Base-by-base conservation (phyloP, 2,797 vertebrate species). In the Lates japonicus region DNA sequence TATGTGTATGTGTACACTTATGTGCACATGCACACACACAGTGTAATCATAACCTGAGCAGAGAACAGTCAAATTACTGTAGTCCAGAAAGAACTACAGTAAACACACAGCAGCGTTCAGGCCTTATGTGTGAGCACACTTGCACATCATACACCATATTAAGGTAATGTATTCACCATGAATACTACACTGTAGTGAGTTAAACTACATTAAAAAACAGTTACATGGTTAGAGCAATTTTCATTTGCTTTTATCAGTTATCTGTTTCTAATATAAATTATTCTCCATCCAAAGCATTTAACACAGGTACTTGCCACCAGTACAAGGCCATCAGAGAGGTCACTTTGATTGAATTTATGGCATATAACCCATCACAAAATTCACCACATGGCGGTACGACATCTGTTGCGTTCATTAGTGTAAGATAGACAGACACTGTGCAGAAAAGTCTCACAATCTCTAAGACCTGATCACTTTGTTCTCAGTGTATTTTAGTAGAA, bases 71-170 rank as follows among this genome's bases (percentile, higher is more conserved):
- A 51, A 12, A n/a, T n/a, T 14, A 14, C 6, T 14, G 29, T 72
- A 62, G 16, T 76, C 73, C 35, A 16, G 46, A 78, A 57, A 73
- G 7, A 70, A 44, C n/a, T 48, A 61, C 17, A 67, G 62, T 54
- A 31, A 55, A 44, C 33, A 73, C 20, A 20, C 22, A 46, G n/a
- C 33, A 25, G 48, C 13, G 20, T 71, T 70, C 51, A 39, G 42
- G 51, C 49, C 55, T 54, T n/a, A 41, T 77, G 25, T n/a, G 11
- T 39, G 10, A 62, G 25, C 17, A 60, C 44, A 54, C 37, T 42
- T 7, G 1, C 33, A 33, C 37, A 39, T 19, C 8, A 0, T 11
- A 31, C 10, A 41, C n/a, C 35, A 64, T 49, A 55, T 42, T 51
- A 13, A 52, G 17, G 46, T 13, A 0, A 42, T 71, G 25, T 61